Base-by-base conservation (phyloP, 2,113 vertebrate genomes). In the Suncus etruscus region DNA sequence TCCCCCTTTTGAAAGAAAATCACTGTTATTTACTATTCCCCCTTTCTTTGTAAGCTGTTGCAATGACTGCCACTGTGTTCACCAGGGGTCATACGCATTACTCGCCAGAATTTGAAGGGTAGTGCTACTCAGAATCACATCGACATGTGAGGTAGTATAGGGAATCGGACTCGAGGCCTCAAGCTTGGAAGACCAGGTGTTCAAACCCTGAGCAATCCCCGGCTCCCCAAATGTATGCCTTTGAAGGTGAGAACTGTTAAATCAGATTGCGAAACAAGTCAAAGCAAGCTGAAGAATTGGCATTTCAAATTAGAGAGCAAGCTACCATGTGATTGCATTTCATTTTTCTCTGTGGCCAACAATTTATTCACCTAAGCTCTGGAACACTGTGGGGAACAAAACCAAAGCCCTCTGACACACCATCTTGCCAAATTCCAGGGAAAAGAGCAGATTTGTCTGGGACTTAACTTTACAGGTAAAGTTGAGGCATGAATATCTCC, bases 241-340 rank as follows among this genome's bases (percentile, higher is more conserved):
- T 95, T 51, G 47, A 84, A 95, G 31, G 72, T 63, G 86, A 87
- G 66, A n/a, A 89, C n/a, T 72, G 48, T 85, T 76, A 72, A 81
- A 48, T 87, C 68, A 14, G 45, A 3, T 20, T 22, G 31, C 47
- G 24, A 72, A 51, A 29, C 54, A 73, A 91, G 27, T 73, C 65
- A 82, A 93, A 87, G 69, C 73, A 69, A 91, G 58, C 70, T 88
- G 25, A 48, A 78, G 48, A 90, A 70, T 80, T 69, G n/a, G 24
- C 27, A 65, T 92, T 87, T 90, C 70, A 65, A 45, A 47, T 70
- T 31, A 39, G n/a, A 61, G n/a, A 61, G 58, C 18, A 16, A 16
- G 22, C 20, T 61, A 16, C 22, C 58, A 61, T 61, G 22, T 58
- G 6, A 22, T 61, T 61, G 45, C 83, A 15, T 16, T 58, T 83